Base-by-base conservation (phyloP, 2,888 invertebrate species). In the Eilema depressum region DNA sequence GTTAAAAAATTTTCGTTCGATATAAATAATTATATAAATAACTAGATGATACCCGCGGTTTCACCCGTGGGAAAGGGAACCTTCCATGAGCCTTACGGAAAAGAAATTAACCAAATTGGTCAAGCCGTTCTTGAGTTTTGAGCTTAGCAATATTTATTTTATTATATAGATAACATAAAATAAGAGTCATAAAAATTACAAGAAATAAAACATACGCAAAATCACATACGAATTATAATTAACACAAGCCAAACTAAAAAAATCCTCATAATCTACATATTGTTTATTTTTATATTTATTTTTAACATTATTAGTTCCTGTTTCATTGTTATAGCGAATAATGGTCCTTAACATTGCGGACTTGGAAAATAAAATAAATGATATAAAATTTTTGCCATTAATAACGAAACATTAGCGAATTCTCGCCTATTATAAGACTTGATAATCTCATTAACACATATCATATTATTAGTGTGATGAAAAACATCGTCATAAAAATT, bases 371-470 rank as follows among this genome's bases (percentile, higher is more conserved):
- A 14, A 59, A 25, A 25, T 20, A n/a, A n/a, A 53, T 28, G n/a
- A n/a, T 14, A 23, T n/a, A 53, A 64, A 23, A 56, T 30, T 8
- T n/a, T 28, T n/a, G 28, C 28, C 28, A 28, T 30, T 28, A 53
- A 12, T 64, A 28, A 28, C 12, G 20, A 53, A 64, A 30, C 17
- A 63, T 5, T 63, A 4, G 8, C 14, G 25, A 37, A 17, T 37
- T 63, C 8, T 25, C 25, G n/a, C 10, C 25, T 63, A 37, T 25
- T 37, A 37, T 20, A 63, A 63, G 41, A 63, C 41, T 41, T 63
- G 41, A 26, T 26, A 63, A 41, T 17, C 63, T 41, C 41, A 63
- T 63, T 41, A 41, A 63, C 41, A 41, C 41, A 63, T 63, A 63
- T 63, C 20, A 41, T 41, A 20, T 62, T 37, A 17, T 25, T 1